Evolutionary conservation across 2,113 vertebrate genomes (phyloP).

Genomic region (Proteles cristata): DNA sequence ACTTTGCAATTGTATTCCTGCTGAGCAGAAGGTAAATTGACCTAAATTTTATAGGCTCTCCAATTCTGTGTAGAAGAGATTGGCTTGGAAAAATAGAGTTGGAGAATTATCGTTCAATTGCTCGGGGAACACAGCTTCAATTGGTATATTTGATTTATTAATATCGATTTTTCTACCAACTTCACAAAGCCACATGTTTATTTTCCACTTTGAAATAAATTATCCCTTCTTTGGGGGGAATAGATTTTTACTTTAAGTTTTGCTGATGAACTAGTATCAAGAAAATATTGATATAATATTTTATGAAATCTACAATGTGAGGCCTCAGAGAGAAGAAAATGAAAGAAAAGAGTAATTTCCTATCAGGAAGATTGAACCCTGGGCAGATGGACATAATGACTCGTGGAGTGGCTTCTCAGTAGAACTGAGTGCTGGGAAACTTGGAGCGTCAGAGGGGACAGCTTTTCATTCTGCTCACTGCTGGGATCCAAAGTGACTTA

Average conservation of each 20-base stretch:
- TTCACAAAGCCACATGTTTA: conserved; percentile 43
- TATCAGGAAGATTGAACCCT: not conserved
- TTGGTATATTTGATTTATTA: conserved; percentile 63
- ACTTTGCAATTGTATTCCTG: conserved; percentile 63
- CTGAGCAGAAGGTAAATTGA: conserved; percentile 61
- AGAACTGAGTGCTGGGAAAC: not conserved
- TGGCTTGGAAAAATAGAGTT: conserved; percentile 42
- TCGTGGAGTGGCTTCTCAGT: not conserved
- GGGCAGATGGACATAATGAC: not conserved
- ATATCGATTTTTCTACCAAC: conserved; percentile 52
- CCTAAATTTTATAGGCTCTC: conserved; percentile 53
- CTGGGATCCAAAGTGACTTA: not conserved
- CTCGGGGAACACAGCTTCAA: conserved; percentile 1
- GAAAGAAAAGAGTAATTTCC: conserved; percentile 17
- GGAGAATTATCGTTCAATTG: conserved; percentile 43
- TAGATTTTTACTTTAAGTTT: conserved; percentile 35
- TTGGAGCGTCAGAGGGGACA: not conserved
- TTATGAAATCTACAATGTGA: conserved; percentile 21
- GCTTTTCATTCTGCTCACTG: not conserved
- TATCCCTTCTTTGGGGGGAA: not conserved
- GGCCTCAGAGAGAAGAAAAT: not conserved
- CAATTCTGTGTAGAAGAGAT: conserved; percentile 33
- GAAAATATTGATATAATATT: not conserved
- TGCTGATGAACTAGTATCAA: not conserved
- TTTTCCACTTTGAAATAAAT: conserved; percentile 49